Conservation (phyloP, 2,888 invertebrate species). For the Empis livida region DNA sequence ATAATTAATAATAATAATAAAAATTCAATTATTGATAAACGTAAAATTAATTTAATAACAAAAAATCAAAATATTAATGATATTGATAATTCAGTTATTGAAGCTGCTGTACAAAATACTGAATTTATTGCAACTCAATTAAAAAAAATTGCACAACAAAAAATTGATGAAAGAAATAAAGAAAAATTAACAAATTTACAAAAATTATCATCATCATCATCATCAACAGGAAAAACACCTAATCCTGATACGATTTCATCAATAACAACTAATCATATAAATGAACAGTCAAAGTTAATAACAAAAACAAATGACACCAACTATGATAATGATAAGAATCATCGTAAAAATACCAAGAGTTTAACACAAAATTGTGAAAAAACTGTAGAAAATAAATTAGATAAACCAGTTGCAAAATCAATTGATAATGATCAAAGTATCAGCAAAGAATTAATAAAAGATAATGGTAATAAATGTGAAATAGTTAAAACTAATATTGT, state of each 20-base stretch:
- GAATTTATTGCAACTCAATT: slow-evolving; percentile 4
- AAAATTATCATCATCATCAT: neutral
- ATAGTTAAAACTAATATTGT: no score
- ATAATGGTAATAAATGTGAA: neutral
- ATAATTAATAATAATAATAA: neutral
- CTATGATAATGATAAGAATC: neutral
- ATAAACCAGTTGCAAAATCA: neutral
- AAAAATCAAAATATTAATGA: neutral
- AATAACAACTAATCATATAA: neutral
- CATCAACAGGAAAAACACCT: neutral
- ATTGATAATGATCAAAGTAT: neutral
- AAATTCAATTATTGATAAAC: slow-evolving; percentile 3
- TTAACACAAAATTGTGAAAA: neutral
- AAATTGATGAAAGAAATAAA: neutral
- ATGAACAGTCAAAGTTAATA: neutral
- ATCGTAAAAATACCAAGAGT: neutral
- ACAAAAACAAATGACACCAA: neutral
- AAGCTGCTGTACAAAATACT: slow-evolving; percentile 3
- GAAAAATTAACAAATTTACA: neutral
- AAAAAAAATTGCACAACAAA: neutral
- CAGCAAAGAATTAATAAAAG: neutral
- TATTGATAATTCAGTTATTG: slow-evolving; percentile 3
- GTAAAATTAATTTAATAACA: neutral
- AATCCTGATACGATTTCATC: neutral
- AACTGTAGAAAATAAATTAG: neutral